A percentile compares a stretch with the other conserved stretches of the same genome.
Conservation (phyloP, 2,888 invertebrate species). For the Drosophila putrida region DNA sequence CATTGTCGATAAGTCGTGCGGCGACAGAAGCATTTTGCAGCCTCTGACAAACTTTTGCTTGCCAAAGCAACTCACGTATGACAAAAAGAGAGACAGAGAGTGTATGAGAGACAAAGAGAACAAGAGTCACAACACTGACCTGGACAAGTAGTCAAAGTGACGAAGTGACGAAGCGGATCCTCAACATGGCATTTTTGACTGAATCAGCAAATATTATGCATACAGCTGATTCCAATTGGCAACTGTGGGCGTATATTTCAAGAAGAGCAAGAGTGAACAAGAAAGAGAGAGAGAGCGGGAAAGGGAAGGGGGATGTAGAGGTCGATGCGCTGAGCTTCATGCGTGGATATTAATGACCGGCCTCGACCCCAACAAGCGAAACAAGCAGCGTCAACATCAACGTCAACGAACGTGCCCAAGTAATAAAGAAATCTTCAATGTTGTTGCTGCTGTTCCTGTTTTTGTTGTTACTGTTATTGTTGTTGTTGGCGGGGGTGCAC, state of each 20-base stretch:
- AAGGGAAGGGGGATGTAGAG: slow-evolving; percentile 22
- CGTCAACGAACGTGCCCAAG: slow-evolving; percentile 73
- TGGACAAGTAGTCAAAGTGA: slow-evolving; percentile 64
- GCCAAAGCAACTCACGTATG: slow-evolving; percentile 60
- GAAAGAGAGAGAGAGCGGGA: too few species aligned
- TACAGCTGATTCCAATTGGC: slow-evolving; percentile 70
- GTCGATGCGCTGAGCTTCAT: slow-evolving; percentile 67
- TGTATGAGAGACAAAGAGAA: background rate
- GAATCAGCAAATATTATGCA: slow-evolving; percentile 75
- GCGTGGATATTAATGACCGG: slow-evolving; percentile 81
- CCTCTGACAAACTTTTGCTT: slow-evolving; percentile 52
- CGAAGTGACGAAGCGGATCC: slow-evolving; percentile 70
- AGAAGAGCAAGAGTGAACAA: background rate
- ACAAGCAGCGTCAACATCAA: slow-evolving; percentile 26
- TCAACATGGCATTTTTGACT: slow-evolving; percentile 58
- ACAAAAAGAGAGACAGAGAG: slow-evolving; percentile 2
- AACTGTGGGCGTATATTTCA: slow-evolving; percentile 20
- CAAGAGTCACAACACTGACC: slow-evolving; percentile 61
- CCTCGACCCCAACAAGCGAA: slow-evolving; percentile 77
- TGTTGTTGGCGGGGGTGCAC: slow-evolving; percentile 57
- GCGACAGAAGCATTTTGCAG: slow-evolving; percentile 59
- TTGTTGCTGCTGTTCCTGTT: slow-evolving; percentile 6
- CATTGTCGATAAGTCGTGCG: slow-evolving; percentile 69
- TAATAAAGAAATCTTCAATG: slow-evolving; percentile 78
- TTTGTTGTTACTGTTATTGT: background rate